A percentile compares a stretch with the other conserved stretches of the same genome.
These are phyloP conservation scores for Drosophila kanapiae DNA, from an alignment of 1,140 invertebrate species.

Conservation along the genomic window DNA sequence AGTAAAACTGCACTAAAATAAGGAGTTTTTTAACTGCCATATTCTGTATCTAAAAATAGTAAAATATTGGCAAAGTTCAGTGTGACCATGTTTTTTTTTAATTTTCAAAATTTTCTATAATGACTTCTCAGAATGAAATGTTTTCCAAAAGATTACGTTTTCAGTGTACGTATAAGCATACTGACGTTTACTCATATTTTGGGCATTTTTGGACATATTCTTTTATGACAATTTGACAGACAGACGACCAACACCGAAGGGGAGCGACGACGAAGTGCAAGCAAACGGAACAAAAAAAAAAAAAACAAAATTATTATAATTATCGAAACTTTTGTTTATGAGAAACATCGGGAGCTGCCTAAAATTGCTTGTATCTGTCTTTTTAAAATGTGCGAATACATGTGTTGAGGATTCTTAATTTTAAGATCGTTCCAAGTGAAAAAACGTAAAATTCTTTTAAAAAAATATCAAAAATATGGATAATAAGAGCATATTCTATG, in stretches of 20 bases:
- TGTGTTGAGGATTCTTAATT: constrained; percentile 27
- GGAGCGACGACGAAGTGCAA: constrained; percentile 1
- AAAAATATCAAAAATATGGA: no score
- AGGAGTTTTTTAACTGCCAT: not conserved
- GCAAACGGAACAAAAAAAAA: constrained; percentile 39
- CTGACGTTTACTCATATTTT: constrained; percentile 37
- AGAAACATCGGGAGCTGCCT: constrained; percentile 37
- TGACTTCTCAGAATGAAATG: not conserved
- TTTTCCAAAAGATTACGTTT: not conserved
- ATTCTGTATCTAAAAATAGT: no score
- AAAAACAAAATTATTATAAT: constrained; percentile 75
- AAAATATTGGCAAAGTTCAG: no score
- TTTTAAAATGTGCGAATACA: constrained; percentile 21
- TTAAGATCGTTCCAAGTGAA: not conserved
- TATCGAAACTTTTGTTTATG: constrained; percentile 66
- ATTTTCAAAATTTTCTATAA: not conserved
- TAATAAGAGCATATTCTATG: not conserved
- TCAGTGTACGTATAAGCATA: constrained; percentile 10
- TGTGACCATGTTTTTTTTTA: no score
- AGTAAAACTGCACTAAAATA: constrained; percentile 11
- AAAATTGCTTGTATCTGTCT: not conserved
- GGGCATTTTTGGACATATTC: constrained; percentile 48
- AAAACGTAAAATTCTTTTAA: not conserved
- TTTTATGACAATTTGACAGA: constrained; percentile 76
- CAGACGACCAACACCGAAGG: constrained; percentile 13